Base-by-base conservation (phyloP, 2,113 vertebrate genomes). In the Triplophysa siluroides region DNA sequence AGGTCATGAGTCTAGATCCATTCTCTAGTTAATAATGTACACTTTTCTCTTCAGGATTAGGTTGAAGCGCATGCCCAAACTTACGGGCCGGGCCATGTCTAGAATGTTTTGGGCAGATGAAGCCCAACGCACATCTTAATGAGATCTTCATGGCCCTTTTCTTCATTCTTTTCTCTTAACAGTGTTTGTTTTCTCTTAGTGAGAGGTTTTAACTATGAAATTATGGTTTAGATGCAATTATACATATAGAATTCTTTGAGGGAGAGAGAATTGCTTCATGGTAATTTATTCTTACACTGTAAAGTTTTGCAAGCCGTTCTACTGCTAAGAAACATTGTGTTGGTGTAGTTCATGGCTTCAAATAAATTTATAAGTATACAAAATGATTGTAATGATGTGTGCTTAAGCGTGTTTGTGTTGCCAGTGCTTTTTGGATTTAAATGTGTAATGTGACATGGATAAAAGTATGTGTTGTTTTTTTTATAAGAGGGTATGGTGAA, bases 371-470 rank as follows among this genome's bases (percentile, higher is more conserved):
- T 78, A 80, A 75, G 86, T 66, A 85, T 78, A 76, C 69, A 80
- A 83, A 79, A 80, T 86, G 87, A 88, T 88, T 85, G 85, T 90
- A 88, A 83, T 74, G 77, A 84, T 78, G 92, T 89, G 81, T 91
- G 91, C 93, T 89, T 62, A 62, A 26, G 89, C 89, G 91, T 95
- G 91, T 91, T 92, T 94, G 93, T 94, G 89, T 92, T 90, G 93
- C 93, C 92, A 91, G 88, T 92, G 89, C 91, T 94, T 89, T 91
- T 91, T 88, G 88, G 92, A 91, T 91, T 88, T 90, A 90, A 88
- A 66, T 79, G 89, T 93, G 90, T 92, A 92, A 91, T 63, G 83
- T 92, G 91, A 94, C 89, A n/a, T n/a, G 93, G 94, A 92, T 91
- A 92, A 93, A 92, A 76, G 88, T 88, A 84, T 91, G 92, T 93